Conservation (phyloP, 2,797 vertebrate species). For the Adrianichthys oophorus region DNA sequence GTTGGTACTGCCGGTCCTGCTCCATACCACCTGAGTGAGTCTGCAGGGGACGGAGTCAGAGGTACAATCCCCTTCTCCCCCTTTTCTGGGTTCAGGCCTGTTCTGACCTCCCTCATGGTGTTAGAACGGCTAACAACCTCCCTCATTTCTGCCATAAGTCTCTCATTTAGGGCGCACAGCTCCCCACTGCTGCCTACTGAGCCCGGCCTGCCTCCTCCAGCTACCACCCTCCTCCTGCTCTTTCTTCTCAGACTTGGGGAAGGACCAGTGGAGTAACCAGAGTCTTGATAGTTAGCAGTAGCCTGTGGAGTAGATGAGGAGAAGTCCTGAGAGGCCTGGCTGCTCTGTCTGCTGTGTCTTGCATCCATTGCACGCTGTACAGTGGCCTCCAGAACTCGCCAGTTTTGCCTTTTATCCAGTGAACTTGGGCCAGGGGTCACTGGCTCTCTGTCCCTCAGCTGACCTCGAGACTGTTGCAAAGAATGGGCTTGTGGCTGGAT, state of each 20-base stretch:
- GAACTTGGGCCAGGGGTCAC: slow-evolving; percentile 64
- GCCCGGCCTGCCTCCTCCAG: slow-evolving; percentile 77
- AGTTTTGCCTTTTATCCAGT: slow-evolving; percentile 86
- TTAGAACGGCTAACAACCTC: slow-evolving; percentile 88
- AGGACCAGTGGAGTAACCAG: slow-evolving; percentile 90
- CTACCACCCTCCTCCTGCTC: slow-evolving; percentile 82
- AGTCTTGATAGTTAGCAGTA: slow-evolving; percentile 86
- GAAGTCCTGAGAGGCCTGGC: slow-evolving; percentile 86
- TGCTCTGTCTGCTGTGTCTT: slow-evolving; percentile 85
- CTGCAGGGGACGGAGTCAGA: slow-evolving; percentile 81
- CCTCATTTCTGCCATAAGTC: slow-evolving; percentile 89
- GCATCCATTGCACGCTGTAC: slow-evolving; percentile 86
- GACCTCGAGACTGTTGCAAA: slow-evolving; percentile 56
- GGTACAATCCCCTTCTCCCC: slow-evolving; percentile 68
- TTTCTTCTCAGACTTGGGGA: slow-evolving; percentile 88
- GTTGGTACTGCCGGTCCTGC: slow-evolving; percentile 44
- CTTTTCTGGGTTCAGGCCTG: slow-evolving; percentile 75
- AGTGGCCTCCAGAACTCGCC: slow-evolving; percentile 85
- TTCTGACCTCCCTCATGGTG: slow-evolving; percentile 80
- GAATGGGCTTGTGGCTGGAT: slow-evolving; percentile 53
- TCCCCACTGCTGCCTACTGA: slow-evolving; percentile 88
- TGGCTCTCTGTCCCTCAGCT: slow-evolving; percentile 62
- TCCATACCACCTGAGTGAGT: slow-evolving; percentile 76
- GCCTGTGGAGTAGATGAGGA: slow-evolving; percentile 70
- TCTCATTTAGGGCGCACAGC: slow-evolving; percentile 85